Evolutionary conservation across 2,888 invertebrate genomes (phyloP).

Genomic region (Sarcophaga rosellei): DNA sequence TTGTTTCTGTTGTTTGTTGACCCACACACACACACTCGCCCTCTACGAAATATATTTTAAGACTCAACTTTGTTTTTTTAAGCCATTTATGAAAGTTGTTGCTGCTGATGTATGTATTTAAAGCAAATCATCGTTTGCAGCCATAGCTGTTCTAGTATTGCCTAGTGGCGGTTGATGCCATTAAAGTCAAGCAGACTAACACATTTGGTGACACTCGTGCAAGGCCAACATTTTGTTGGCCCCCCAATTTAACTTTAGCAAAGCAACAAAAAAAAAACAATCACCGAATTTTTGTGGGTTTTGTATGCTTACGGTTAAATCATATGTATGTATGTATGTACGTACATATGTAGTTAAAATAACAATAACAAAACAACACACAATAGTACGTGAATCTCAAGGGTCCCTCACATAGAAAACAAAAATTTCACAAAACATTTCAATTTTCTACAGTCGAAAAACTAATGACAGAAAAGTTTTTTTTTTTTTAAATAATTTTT

Average conservation of each 20-base stretch:
- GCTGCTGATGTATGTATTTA: not conserved
- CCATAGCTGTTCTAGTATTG: not conserved
- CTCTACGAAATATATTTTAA: not conserved
- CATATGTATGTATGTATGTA: conserved; percentile 7
- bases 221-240: conserved; percentile 40
- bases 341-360: conserved; percentile 11
- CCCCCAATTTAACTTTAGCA: conserved; percentile 3
- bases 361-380: conserved; percentile 19
- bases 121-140: conserved; percentile 10
- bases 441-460: conserved; percentile 39
- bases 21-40: too few relatives aligned
- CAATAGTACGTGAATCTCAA: conserved; percentile 50
- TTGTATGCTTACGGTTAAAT: conserved; percentile 14
- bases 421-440: conserved; percentile 35
- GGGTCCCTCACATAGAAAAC: conserved; percentile 20
- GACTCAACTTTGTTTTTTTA: not conserved
- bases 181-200: not conserved
- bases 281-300: conserved; percentile 16
- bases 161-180: not conserved
- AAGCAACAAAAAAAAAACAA: not conserved
- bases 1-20: too few relatives aligned
- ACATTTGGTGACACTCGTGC: conserved; percentile 58
- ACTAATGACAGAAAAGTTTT: conserved; percentile 55
- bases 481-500: not conserved
- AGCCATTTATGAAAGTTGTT: conserved; percentile 28